Conservation (phyloP, 1,140 invertebrate genomes). For the Hypothenemus hampei region DNA sequence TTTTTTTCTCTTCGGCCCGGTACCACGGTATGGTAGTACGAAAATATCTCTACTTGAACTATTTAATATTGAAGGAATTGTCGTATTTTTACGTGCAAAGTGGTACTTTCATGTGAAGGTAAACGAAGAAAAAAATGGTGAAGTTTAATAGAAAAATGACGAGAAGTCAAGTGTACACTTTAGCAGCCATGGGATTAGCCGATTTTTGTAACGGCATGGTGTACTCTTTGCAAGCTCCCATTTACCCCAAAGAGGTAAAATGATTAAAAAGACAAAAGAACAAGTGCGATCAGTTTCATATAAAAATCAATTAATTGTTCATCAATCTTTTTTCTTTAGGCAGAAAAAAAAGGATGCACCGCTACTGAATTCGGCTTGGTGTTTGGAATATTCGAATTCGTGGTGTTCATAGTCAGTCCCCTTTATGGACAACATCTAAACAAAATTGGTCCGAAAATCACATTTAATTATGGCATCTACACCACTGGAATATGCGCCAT, state of each 20-base stretch:
- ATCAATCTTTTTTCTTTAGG: conserved; percentile 56
- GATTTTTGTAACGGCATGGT: conserved; percentile 12
- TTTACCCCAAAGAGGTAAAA: conserved; percentile 11
- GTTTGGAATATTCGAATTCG: conserved; percentile 89
- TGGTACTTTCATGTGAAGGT: neutral
- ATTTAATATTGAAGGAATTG: conserved; percentile 5
- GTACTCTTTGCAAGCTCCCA: conserved; percentile 14
- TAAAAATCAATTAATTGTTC: too few relatives aligned
- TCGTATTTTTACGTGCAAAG: conserved; percentile 13
- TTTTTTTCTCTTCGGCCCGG: too few relatives aligned
- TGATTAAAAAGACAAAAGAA: neutral
- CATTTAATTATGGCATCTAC: conserved; percentile 84
- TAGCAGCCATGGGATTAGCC: neutral
- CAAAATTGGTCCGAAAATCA: conserved; percentile 73
- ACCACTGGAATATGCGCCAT: conserved; percentile 79
- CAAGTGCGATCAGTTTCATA: too few relatives aligned
- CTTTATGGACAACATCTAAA: conserved; percentile 82
- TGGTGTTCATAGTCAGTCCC: conserved; percentile 84
- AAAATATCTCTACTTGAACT: conserved; percentile 16
- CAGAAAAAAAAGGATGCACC: conserved; percentile 78
- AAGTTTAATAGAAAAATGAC: conserved; percentile 5
- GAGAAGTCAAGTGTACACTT: conserved; percentile 6
- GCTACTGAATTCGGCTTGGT: conserved; percentile 87
- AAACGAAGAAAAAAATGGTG: neutral
- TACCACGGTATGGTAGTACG: conserved; percentile 10